phyloP scores from a whole-genome alignment of 2,888 invertebrate species.

The Lottia scabra region DNA sequence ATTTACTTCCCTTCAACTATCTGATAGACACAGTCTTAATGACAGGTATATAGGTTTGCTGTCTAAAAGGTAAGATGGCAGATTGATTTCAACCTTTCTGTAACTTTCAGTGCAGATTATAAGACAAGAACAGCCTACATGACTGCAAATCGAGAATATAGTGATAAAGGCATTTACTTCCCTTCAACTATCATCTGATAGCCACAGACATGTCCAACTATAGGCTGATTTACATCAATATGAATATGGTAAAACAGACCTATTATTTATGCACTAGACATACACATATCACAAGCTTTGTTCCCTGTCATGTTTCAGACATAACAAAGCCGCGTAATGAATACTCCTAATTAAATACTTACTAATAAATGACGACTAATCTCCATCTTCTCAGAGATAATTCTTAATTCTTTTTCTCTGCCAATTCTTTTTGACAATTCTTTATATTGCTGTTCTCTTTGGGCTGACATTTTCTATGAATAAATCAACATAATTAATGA shows the following conservation, averaged over 20 bases:
- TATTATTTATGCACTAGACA: neutral
- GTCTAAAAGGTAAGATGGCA: no score
- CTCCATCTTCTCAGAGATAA: constrained; percentile 65
- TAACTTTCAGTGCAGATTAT: no score
- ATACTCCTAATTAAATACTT: constrained; percentile 13
- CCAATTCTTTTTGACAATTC: constrained; percentile 64
- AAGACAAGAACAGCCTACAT: no score
- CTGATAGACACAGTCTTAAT: no score
- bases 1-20: no score
- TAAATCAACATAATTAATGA: no score
- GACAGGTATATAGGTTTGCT: no score
- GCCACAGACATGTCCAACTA: neutral
- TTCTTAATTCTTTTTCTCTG: constrained; percentile 60
- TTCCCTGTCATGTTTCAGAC: neutral
- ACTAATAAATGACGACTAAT: constrained; percentile 62
- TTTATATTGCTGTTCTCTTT: constrained; percentile 55
- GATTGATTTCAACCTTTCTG: no score
- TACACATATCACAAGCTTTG: neutral
- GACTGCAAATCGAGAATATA: no score
- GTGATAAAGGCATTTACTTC: no score
- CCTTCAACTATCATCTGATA: no score
- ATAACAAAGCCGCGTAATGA: neutral
- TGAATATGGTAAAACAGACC: neutral
- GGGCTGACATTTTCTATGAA: constrained; percentile 45
- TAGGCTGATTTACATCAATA: neutral